These are phyloP conservation scores for Abrostola tripartita DNA, from an alignment of 2,888 invertebrate genomes.

Conservation along the genomic window DNA sequence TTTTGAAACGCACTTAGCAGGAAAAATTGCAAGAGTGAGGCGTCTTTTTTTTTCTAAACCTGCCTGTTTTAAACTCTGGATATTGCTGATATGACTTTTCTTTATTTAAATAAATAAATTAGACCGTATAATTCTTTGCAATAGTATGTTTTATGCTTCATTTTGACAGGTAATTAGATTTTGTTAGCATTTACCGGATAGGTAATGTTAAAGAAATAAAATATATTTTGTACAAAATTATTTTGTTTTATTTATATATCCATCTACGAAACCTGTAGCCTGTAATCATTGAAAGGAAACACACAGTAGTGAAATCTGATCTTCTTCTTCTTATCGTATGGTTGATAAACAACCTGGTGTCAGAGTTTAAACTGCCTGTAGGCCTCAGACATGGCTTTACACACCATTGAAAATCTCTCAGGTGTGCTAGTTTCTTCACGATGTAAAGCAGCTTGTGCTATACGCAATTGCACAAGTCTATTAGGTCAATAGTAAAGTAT, in stretches of 20 bases:
- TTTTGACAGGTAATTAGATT: conserved; percentile 51
- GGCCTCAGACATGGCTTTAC: too few relatives aligned
- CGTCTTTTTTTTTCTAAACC: too few relatives aligned
- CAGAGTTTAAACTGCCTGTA: too few relatives aligned
- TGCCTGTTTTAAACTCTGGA: conserved; percentile 10
- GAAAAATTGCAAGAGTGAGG: too few relatives aligned
- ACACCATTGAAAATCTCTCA: too few relatives aligned
- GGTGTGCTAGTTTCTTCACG: too few relatives aligned
- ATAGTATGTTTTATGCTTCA: conserved; percentile 42
- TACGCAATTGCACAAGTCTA: neutral
- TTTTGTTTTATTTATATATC: conserved; percentile 29
- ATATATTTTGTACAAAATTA: conserved; percentile 59
- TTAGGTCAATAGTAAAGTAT: neutral
- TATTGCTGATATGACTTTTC: conserved; percentile 10
- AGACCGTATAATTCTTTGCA: conserved; percentile 49
- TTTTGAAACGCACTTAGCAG: neutral
- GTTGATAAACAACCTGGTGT: too few relatives aligned
- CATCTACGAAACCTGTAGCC: neutral
- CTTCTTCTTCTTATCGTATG: too few relatives aligned
- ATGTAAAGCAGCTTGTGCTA: too few relatives aligned
- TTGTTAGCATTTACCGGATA: conserved; percentile 52
- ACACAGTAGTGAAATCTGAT: too few relatives aligned
- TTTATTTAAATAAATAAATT: conserved; percentile 30
- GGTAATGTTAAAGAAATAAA: conserved; percentile 62
- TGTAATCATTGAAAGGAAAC: too few relatives aligned